Evolutionary conservation across 2,888 invertebrate species (phyloP).

Genomic region (Anthrax anthrax): DNA sequence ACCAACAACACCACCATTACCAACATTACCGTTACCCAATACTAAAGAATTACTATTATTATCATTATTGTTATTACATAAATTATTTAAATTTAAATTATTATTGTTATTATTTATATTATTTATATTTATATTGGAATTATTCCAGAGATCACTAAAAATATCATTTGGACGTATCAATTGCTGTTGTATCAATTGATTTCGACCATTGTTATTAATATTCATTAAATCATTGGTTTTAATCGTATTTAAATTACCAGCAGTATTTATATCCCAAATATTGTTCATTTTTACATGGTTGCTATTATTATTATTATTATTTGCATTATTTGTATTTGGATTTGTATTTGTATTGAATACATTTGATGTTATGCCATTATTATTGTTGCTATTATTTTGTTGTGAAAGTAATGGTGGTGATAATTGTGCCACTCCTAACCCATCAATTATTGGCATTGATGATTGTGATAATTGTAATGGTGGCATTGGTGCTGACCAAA

Average conservation of each 20-base stretch:
- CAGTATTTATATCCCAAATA: constrained; percentile 27
- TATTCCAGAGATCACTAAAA: constrained; percentile 31
- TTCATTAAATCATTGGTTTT: constrained; percentile 1
- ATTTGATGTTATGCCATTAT: too few species aligned
- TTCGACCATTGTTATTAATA: constrained; percentile 4
- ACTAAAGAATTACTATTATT: background rate
- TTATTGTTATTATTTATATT: background rate
- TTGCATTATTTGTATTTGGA: background rate
- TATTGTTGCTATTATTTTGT: background rate
- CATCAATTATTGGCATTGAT: background rate
- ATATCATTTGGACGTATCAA: constrained; percentile 16
- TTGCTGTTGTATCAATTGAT: constrained; percentile 13
- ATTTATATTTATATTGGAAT: constrained; percentile 12
- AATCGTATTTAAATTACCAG: background rate
- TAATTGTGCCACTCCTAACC: background rate
- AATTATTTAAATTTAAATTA: background rate
- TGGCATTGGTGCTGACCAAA: constrained; percentile 12
- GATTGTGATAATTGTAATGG: too few species aligned
- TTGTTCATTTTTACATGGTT: constrained; percentile 21
- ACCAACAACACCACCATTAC: constrained; percentile 3
- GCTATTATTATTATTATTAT: background rate
- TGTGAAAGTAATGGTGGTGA: constrained; percentile 3
- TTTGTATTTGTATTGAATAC: background rate
- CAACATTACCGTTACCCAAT: too few species aligned
- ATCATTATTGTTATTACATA: background rate